Percentiles rank a stretch among this genome's conserved stretches.
Conservation (phyloP, 2,113 vertebrate species). For the Castor canadensis region DNA sequence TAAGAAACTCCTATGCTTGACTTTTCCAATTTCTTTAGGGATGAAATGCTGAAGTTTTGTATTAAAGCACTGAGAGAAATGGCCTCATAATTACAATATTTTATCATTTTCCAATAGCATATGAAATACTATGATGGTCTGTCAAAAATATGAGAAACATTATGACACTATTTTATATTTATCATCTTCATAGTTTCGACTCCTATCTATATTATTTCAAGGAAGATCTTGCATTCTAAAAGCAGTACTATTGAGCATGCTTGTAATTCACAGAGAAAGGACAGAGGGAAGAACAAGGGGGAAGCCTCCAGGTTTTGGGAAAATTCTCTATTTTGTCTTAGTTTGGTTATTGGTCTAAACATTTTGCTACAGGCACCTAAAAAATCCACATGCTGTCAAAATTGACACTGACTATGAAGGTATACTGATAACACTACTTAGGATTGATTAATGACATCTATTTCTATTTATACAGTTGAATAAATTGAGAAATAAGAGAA, state of each 20-base stretch:
- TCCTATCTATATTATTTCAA: neutral
- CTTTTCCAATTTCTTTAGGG: neutral
- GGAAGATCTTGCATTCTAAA: neutral
- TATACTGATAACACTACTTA: neutral
- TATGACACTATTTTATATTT: conserved; percentile 43
- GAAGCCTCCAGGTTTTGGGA: neutral
- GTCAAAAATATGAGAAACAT: conserved; percentile 42
- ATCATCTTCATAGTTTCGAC: neutral
- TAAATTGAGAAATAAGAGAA: neutral
- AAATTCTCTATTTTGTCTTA: neutral
- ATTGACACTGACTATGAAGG: neutral
- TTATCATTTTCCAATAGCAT: neutral
- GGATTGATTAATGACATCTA: neutral
- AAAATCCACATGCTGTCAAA: neutral
- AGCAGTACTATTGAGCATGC: neutral
- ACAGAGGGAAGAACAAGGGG: neutral
- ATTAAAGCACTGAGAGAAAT: conserved; percentile 33
- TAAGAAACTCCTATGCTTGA: conserved; percentile 20
- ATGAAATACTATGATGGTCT: neutral
- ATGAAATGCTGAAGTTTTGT: conserved; percentile 1
- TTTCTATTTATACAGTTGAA: neutral
- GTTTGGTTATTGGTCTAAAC: neutral
- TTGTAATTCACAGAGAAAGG: neutral
- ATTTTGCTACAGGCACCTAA: neutral
- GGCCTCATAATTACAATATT: conserved; percentile 13